Evolutionary conservation across 2,888 invertebrate species (phyloP).

Genomic region (Coleophora deauratella): DNA sequence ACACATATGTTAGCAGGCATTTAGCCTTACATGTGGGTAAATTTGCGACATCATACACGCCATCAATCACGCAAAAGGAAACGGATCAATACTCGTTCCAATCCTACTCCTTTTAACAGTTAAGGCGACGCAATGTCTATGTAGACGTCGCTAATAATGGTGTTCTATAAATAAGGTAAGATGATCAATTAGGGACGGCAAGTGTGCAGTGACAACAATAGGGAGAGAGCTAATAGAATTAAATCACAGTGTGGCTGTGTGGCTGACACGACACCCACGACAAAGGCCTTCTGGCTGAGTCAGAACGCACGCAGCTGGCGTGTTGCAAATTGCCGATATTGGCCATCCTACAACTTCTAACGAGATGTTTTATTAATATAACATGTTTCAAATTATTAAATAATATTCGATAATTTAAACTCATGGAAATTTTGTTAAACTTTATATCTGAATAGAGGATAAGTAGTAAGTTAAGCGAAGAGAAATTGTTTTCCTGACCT

Average conservation of each 20-base stretch:
- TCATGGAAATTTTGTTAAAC: too few species aligned
- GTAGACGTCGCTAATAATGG: background rate
- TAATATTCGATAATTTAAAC: too few species aligned
- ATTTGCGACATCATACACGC: too few species aligned
- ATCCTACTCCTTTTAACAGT: background rate
- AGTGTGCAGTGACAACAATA: conserved; percentile 20
- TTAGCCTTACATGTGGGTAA: too few species aligned
- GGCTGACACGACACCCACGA: conserved; percentile 36
- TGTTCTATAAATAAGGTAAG: background rate
- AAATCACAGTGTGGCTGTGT: conserved; percentile 24
- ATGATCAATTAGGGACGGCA: conserved; percentile 3
- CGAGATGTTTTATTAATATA: background rate
- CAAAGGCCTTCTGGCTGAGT: conserved; percentile 32
- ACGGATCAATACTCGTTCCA: too few species aligned
- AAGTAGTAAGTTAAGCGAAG: too few species aligned
- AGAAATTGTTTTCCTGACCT: too few species aligned
- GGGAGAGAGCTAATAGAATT: conserved; percentile 25
- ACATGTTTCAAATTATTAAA: too few species aligned
- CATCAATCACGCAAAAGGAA: too few species aligned
- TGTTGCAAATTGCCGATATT: conserved; percentile 27
- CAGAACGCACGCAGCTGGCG: conserved; percentile 50
- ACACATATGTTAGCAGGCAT: too few species aligned
- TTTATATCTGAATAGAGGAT: too few species aligned
- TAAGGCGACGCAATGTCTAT: background rate
- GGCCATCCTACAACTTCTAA: background rate